Percentiles rank a stretch among this genome's conserved stretches.
phyloP scores from a whole-genome alignment of 1,140 invertebrate genomes.

The Papilio glaucus region DNA sequence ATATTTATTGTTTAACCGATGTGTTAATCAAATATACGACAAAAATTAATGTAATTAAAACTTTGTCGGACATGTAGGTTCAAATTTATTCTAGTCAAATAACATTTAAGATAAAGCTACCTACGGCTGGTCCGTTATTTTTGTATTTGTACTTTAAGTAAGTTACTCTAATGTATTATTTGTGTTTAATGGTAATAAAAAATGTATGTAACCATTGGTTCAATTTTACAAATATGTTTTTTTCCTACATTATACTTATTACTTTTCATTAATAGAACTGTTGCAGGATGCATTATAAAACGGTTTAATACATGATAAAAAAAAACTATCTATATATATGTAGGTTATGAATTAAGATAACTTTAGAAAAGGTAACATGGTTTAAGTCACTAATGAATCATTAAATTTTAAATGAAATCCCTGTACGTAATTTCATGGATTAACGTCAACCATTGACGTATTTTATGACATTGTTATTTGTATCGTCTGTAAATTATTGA shows the following conservation, averaged over 20 bases:
- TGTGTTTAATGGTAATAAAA: background rate
- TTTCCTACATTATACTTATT: background rate
- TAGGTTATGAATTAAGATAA: too few relatives aligned
- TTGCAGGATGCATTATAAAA: too few relatives aligned
- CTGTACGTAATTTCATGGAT: background rate
- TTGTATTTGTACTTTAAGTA: background rate
- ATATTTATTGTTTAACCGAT: background rate
- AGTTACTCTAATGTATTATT: background rate
- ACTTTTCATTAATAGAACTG: too few relatives aligned
- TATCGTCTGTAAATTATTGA: background rate
- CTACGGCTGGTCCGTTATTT: slow-evolving; percentile 6
- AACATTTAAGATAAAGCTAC: background rate
- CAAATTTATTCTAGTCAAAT: slow-evolving; percentile 3
- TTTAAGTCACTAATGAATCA: background rate
- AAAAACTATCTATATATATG: too few relatives aligned
- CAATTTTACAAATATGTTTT: background rate
- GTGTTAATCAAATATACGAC: background rate
- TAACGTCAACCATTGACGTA: slow-evolving; percentile 28
- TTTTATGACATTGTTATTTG: background rate
- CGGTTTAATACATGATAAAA: too few relatives aligned
- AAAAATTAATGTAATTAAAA: background rate
- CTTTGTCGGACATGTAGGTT: background rate
- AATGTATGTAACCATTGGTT: background rate
- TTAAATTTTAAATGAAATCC: slow-evolving; percentile 18
- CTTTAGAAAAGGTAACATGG: too few relatives aligned